Evolutionary conservation across 1,140 invertebrate genomes (phyloP).

Genomic region (Stegodyphus mimosarum): DNA sequence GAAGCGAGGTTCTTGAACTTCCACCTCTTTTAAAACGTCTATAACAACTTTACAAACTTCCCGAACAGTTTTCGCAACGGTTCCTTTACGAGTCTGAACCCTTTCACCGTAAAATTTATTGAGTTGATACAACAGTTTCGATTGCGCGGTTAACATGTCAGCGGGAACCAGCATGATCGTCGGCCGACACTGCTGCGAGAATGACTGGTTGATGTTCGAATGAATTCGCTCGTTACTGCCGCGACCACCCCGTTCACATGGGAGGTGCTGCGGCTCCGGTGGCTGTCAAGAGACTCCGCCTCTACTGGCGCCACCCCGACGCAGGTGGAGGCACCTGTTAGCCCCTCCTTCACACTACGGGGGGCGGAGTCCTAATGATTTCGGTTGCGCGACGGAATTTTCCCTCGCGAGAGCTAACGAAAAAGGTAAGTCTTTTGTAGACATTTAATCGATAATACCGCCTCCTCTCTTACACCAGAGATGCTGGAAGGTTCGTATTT

Average conservation of each 20-base stretch:
- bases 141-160: slow-evolving; percentile 85
- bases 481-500: not conserved
- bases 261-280: not conserved
- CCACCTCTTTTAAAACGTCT: slow-evolving; percentile 95
- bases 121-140: slow-evolving; percentile 91
- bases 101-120: slow-evolving; percentile 94
- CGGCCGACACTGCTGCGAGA: slow-evolving; percentile 31
- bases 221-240: not conserved
- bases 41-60: slow-evolving; percentile 95
- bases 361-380: slow-evolving; percentile 10
- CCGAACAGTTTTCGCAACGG: slow-evolving; percentile 88
- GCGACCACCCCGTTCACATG: slow-evolving; percentile 21
- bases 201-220: slow-evolving; percentile 9
- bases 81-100: slow-evolving; percentile 83
- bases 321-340: slow-evolving; percentile 42
- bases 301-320: not conserved
- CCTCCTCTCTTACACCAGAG: not conserved
- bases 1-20: slow-evolving; percentile 95
- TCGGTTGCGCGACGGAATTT: slow-evolving; percentile 8
- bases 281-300: not conserved
- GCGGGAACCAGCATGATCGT: slow-evolving; percentile 80
- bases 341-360: slow-evolving; percentile 13
- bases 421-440: slow-evolving; percentile 32
- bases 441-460: slow-evolving; percentile 25
- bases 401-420: slow-evolving; percentile 3